Evolutionary conservation across 2,113 vertebrate species (phyloP).

Genomic region (Hiodon tergisus): DNA sequence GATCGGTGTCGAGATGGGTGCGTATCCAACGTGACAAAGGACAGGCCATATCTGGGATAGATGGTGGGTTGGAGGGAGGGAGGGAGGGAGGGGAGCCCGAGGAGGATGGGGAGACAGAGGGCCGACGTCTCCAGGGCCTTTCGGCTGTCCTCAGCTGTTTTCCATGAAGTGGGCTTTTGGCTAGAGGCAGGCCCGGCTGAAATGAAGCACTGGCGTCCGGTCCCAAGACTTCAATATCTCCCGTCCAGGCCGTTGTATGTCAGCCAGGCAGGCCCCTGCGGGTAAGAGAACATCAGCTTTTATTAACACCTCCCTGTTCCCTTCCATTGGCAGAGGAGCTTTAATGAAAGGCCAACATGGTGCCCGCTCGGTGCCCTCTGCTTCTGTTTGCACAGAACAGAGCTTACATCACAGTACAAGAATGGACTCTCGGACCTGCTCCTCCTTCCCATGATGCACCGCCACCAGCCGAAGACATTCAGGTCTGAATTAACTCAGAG

Average conservation of each 20-base stretch:
- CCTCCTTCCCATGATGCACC: no score
- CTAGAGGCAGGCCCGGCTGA: constrained; percentile 21
- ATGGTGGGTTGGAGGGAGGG: background rate
- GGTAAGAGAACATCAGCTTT: constrained; percentile 20
- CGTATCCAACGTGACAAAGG: background rate
- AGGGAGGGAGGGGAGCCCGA: background rate
- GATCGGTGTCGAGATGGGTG: background rate
- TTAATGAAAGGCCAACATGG: constrained; percentile 11
- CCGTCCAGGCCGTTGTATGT: constrained; percentile 15
- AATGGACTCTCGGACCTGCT: no score
- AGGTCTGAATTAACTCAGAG: background rate
- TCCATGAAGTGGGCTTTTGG: constrained; percentile 33
- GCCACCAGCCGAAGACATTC: background rate
- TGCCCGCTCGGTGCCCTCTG: background rate
- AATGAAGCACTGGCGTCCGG: constrained; percentile 25
- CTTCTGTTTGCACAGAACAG: no score
- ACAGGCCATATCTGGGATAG: background rate
- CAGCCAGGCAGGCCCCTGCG: constrained; percentile 3
- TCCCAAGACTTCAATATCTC: constrained; percentile 27
- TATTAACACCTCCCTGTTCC: constrained; percentile 23
- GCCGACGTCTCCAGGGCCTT: constrained; percentile 18
- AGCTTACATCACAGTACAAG: no score
- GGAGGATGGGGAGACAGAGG: background rate
- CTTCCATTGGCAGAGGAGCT: constrained; percentile 1
- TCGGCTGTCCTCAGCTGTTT: constrained; percentile 25